Evolutionary conservation across 2,113 vertebrate species (phyloP).

Genomic region (Phaetusa simplex): DNA sequence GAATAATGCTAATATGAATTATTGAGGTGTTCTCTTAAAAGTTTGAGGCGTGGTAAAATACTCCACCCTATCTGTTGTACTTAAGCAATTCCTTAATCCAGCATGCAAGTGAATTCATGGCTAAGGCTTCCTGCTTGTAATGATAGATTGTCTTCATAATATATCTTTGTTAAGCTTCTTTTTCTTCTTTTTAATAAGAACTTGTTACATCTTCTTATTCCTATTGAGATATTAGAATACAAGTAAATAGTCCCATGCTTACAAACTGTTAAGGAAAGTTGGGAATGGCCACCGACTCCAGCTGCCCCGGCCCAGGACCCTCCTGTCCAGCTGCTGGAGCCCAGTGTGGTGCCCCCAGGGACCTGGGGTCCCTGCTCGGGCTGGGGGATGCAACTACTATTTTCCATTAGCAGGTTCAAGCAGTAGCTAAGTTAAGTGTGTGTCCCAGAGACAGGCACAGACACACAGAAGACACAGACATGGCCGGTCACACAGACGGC

Average conservation of each 20-base stretch:
- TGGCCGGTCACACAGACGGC: accelerated
- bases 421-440: not conserved
- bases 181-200: not conserved
- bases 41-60: not conserved
- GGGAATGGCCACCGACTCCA: not conserved
- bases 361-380: accelerated
- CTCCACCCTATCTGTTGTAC: not conserved
- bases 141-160: not conserved
- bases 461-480: not conserved
- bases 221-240: not conserved
- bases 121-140: not conserved
- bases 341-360: accelerated
- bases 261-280: not conserved
- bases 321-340: not conserved
- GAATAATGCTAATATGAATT: not conserved
- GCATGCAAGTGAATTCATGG: not conserved
- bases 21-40: not conserved
- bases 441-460: not conserved
- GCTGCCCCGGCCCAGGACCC: accelerated
- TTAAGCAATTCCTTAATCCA: not conserved
- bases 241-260: not conserved
- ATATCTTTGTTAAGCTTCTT: not conserved
- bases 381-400: not conserved
- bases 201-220: not conserved
- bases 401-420: not conserved